Evolutionary conservation across 2,888 invertebrate species (phyloP).

Genomic region (Lypha dubia): DNA sequence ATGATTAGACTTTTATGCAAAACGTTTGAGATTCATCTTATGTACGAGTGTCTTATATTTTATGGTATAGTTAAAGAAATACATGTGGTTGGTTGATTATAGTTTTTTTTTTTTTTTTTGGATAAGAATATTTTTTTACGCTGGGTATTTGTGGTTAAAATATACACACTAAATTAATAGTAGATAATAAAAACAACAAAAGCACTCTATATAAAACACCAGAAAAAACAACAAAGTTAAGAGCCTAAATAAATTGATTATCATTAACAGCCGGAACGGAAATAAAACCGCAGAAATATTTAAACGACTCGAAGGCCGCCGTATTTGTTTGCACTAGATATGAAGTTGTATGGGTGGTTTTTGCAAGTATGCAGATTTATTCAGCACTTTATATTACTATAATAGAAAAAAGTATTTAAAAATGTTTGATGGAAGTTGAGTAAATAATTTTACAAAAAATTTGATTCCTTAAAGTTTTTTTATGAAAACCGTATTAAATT

Average conservation of each 20-base stretch:
- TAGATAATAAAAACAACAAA: constrained; percentile 36
- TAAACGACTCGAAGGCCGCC: constrained; percentile 61
- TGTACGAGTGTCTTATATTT: neutral
- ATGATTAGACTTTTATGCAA: neutral
- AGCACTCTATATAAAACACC: neutral
- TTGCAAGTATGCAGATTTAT: neutral
- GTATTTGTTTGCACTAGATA: constrained; percentile 62
- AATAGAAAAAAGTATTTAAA: neutral
- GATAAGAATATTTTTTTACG: neutral
- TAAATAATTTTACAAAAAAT: neutral
- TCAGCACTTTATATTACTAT: neutral
- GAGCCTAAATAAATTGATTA: constrained; percentile 52
- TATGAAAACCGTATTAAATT: too few species aligned
- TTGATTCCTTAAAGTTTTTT: neutral
- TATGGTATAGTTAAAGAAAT: neutral
- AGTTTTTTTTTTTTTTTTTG: neutral
- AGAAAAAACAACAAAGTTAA: constrained; percentile 15
- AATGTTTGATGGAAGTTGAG: too few species aligned
- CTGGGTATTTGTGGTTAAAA: neutral
- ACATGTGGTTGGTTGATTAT: neutral
- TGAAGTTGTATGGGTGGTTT: neutral
- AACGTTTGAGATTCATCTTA: constrained; percentile 40
- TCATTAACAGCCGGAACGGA: constrained; percentile 54
- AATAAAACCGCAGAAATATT: constrained; percentile 60
- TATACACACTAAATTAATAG: constrained; percentile 1